A percentile compares a stretch with the other conserved stretches of the same genome.
Evolutionary conservation across 2,797 vertebrate genomes (phyloP).

Genomic region (Xenentodon cancila): DNA sequence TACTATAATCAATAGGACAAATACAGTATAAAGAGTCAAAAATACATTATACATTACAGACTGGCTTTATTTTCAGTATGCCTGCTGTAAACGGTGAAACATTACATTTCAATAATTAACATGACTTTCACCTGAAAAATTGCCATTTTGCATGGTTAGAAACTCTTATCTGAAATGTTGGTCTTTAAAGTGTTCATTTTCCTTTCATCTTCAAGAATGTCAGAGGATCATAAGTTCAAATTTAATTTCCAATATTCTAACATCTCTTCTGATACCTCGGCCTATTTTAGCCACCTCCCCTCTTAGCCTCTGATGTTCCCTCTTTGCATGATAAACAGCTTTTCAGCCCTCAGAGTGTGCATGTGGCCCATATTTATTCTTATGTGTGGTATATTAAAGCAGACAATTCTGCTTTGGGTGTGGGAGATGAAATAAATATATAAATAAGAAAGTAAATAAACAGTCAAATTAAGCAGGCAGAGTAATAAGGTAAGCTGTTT

Average conservation of each 20-base stretch:
- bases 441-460: conserved; percentile 78
- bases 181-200: conserved; percentile 48
- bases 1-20: conserved; percentile 48
- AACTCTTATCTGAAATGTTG: conserved; percentile 29
- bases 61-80: not conserved
- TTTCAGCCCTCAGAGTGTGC: conserved; percentile 77
- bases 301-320: conserved; percentile 78
- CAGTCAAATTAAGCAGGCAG: conserved; percentile 74
- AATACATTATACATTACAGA: conserved; percentile 4
- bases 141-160: conserved; percentile 32
- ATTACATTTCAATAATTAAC: conserved; percentile 27
- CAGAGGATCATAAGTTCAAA: conserved; percentile 69
- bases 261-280: conserved; percentile 71
- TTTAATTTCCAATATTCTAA: conserved; percentile 70
- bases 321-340: conserved; percentile 83
- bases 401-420: conserved; percentile 65
- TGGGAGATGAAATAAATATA: conserved; percentile 59
- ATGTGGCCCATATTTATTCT: conserved; percentile 81
- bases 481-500: conserved; percentile 82
- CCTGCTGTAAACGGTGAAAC: conserved; percentile 3
- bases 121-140: conserved; percentile 52
- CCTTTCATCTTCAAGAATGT: conserved; percentile 72
- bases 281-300: conserved; percentile 74
- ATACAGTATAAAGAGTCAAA: not conserved
- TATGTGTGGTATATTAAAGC: conserved; percentile 61